phyloP scores from a whole-genome alignment of 2,113 vertebrate genomes.

The Lepidothrix coronata region DNA sequence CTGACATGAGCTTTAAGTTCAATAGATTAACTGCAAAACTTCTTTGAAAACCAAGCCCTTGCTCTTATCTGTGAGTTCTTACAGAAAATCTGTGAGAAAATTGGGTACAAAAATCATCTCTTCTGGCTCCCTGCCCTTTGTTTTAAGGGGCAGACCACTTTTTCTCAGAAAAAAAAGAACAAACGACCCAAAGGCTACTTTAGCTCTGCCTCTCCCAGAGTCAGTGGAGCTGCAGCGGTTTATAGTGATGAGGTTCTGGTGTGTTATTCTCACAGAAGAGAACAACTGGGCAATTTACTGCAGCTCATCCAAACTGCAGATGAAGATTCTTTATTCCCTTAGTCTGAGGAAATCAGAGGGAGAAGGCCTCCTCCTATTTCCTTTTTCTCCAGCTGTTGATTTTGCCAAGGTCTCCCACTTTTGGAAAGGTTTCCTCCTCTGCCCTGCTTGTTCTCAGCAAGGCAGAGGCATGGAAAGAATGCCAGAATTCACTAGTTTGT shows the following conservation, averaged over 20 bases:
- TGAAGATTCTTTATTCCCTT: not conserved
- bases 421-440: not conserved
- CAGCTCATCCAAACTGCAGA: constrained; percentile 15
- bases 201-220: not conserved
- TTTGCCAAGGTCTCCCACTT: constrained; percentile 9
- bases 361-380: not conserved
- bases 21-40: not conserved
- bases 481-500: not conserved
- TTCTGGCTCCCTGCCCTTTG: not conserved
- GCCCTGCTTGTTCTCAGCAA: not conserved
- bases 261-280: constrained; percentile 22
- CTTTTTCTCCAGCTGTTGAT: not conserved
- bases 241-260: constrained; percentile 25
- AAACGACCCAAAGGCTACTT: not conserved
- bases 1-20: not conserved
- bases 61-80: not conserved
- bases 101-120: not conserved
- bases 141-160: not conserved
- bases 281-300: constrained; percentile 38
- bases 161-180: not conserved
- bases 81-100: not conserved
- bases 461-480: not conserved
- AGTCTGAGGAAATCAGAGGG: not conserved
- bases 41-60: not conserved
- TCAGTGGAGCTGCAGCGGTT: not conserved